Base-by-base conservation (phyloP, 1,140 invertebrate genomes). In the Cataglyphis hispanica region DNA sequence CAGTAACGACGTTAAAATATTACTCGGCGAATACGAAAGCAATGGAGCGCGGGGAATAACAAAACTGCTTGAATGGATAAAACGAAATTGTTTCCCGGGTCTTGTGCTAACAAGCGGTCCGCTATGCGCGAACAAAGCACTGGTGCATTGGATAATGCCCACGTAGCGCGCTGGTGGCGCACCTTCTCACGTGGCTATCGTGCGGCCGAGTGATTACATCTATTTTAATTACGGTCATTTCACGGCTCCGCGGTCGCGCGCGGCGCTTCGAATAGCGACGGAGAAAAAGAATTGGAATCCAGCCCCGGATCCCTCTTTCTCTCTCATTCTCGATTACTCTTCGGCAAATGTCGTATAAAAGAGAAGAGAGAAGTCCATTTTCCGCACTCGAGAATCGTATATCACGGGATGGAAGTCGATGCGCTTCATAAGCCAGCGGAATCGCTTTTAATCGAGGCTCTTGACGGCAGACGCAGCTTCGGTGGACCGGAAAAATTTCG, bases 161-260 rank as follows among this genome's bases (percentile, higher is more conserved):
- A 50, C 40, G 31, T 34, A 46, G 40, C 53, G 40, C 53, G 50
- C 13, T 16, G 37, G 7, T 22, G 63, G 25, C n/a, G 43, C 60
- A 50, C 64, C 69, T 74, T 67, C 50, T 37, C 53, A 58, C 61
- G 53, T 40, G 37, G 56, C n/a, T 37, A 43, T 67, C 25, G 25
- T n/a, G 46, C 4, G 66, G 66, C 3, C 66, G 78, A 80, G 76
- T 90, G 87, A 90, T 90, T 87, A 90, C 80, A 87, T 90, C 66
- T 80, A 75, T 90, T 90, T 89, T 90, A 89, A 87, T 90, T 89
- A 87, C 88, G 76, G 61, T 70, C 58, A 86, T 86, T 90, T 87
- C 81, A 87, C 83, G 81, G 76, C 34, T 64, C 69, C 72, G 72
- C 76, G 64, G 56, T 50, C 83, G 27, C 61, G n/a, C 53, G n/a